phyloP scores from a whole-genome alignment of 2,113 vertebrate genomes.

The Coptodon bakossiorum region DNA sequence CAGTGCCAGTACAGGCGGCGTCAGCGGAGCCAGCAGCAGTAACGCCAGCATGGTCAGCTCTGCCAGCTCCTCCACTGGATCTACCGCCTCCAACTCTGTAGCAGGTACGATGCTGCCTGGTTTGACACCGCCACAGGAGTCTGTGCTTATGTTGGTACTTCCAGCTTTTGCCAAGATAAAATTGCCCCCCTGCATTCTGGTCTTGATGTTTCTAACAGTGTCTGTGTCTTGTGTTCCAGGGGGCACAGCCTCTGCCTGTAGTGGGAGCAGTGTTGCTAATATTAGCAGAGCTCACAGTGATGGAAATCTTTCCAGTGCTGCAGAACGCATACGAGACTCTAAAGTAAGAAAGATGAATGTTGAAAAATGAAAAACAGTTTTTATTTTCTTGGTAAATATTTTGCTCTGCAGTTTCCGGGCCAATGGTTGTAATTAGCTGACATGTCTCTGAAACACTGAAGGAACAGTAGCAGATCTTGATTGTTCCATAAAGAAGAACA shows the following conservation, averaged over 20 bases:
- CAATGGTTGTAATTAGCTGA: background rate
- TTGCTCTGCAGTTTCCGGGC: background rate
- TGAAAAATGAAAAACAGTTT: background rate
- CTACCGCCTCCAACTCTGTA: conserved; percentile 82
- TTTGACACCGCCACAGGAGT: background rate
- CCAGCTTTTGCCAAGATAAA: background rate
- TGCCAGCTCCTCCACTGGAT: conserved; percentile 82
- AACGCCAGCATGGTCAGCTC: conserved; percentile 95
- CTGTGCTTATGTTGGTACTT: background rate
- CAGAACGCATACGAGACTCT: conserved; percentile 95
- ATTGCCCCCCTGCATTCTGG: background rate
- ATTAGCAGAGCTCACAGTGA: conserved; percentile 96
- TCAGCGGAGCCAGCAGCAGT: conserved; percentile 82
- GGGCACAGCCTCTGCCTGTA: conserved; percentile 58
- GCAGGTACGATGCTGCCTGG: conserved; percentile 25
- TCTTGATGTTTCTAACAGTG: background rate
- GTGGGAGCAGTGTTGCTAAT: conserved; percentile 76
- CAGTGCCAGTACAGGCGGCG: conserved; percentile 84
- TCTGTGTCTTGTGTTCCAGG: background rate
- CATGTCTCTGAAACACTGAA: background rate
- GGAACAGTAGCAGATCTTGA: background rate
- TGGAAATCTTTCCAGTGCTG: conserved; percentile 91
- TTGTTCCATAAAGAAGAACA: background rate
- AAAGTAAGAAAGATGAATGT: conserved; percentile 76
- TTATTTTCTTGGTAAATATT: background rate